Evolutionary conservation across 1,140 invertebrate genomes (phyloP).

Genomic region (Drosophila elegans): DNA sequence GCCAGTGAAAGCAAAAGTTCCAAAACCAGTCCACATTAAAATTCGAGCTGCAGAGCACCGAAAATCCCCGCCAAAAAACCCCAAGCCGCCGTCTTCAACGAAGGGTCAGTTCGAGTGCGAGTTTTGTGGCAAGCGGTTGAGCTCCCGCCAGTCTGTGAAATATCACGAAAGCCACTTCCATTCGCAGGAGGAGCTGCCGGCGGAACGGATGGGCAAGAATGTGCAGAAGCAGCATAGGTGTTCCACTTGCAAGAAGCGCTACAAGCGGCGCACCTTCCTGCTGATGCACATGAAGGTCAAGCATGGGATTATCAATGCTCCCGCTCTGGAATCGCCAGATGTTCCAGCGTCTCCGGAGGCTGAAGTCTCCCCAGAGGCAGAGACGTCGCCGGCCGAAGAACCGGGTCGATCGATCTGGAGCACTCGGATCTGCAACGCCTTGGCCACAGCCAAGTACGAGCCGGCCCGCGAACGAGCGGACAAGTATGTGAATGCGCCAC

Average conservation of each 20-base stretch:
- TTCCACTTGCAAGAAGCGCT: slow-evolving; percentile 32
- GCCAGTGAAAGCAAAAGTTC: background rate
- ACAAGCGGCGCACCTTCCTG: slow-evolving; percentile 24
- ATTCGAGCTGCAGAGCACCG: too few species aligned
- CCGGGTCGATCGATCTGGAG: slow-evolving; percentile 23
- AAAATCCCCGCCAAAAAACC: background rate
- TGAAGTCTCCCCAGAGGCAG: background rate
- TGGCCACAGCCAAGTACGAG: slow-evolving; percentile 52
- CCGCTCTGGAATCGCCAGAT: background rate
- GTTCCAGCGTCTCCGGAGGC: background rate
- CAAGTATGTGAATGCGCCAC: slow-evolving; percentile 38
- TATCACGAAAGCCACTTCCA: slow-evolving; percentile 21
- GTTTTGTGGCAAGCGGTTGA: slow-evolving; percentile 16
- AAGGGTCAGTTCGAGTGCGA: slow-evolving; percentile 11
- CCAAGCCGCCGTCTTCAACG: too few species aligned
- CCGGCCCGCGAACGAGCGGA: slow-evolving; percentile 32
- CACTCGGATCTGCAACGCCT: slow-evolving; percentile 40
- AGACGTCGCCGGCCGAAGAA: background rate
- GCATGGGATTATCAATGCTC: background rate
- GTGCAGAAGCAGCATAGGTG: slow-evolving; percentile 16
- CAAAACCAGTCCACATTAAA: background rate
- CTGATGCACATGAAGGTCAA: slow-evolving; percentile 36
- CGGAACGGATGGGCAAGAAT: background rate
- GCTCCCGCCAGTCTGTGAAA: slow-evolving; percentile 15
- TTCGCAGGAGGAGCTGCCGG: background rate